These are phyloP conservation scores for Pristionchus arcanus DNA, from an alignment of 2,888 invertebrate genomes.

Conservation along the genomic window DNA sequence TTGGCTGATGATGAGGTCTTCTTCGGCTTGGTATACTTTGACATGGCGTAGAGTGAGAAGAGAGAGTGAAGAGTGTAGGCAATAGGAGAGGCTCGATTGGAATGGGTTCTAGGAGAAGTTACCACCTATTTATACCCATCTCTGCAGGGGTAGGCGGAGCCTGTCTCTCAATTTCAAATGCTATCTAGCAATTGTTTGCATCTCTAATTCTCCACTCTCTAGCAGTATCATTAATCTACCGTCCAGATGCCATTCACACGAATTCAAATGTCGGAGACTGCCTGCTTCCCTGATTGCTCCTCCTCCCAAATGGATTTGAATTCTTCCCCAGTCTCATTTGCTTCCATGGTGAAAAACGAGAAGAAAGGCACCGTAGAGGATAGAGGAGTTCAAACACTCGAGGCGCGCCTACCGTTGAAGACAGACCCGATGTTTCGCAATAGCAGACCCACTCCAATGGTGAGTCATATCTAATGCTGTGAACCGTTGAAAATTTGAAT, in stretches of 20 bases:
- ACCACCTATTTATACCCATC: background rate
- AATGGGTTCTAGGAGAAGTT: no score
- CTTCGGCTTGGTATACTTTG: background rate
- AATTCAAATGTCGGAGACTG: constrained; percentile 18
- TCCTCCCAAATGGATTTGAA: background rate
- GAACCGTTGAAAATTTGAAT: background rate
- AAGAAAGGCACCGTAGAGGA: background rate
- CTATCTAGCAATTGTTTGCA: background rate
- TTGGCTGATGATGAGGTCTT: background rate
- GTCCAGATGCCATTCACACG: background rate
- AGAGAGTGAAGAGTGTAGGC: no score
- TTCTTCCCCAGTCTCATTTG: background rate
- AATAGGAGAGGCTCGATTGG: no score
- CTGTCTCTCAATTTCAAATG: background rate
- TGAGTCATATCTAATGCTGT: no score
- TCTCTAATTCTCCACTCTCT: background rate
- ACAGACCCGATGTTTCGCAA: background rate
- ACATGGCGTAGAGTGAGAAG: no score
- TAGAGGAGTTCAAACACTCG: background rate
- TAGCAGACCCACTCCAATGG: no score
- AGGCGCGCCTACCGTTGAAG: background rate
- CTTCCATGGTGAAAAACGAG: background rate
- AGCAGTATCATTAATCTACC: background rate
- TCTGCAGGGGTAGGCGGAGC: background rate
- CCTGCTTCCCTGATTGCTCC: constrained; percentile 14